A percentile compares a stretch with the other conserved stretches of the same genome.
phyloP scores from a whole-genome alignment of 1,140 invertebrate genomes.

The Venturia canescens region DNA sequence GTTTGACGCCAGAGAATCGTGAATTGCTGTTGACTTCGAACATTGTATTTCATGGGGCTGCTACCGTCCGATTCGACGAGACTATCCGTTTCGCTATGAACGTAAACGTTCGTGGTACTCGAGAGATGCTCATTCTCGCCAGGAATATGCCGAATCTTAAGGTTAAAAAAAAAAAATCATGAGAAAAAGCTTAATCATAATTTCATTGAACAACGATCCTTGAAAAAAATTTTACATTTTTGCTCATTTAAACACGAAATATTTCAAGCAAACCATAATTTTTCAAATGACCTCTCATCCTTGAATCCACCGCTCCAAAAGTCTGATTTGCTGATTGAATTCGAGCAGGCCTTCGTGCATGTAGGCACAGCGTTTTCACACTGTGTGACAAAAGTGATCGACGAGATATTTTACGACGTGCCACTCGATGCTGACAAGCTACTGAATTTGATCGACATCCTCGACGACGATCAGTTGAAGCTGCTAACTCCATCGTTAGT shows the following conservation, averaged over 20 bases:
- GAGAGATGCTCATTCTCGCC: constrained; percentile 79
- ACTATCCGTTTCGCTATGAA: constrained; percentile 81
- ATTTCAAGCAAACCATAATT: not conserved
- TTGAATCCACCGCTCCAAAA: too few species aligned
- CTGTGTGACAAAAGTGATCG: constrained; percentile 79
- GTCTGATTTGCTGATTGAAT: too few species aligned
- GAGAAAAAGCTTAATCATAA: too few species aligned
- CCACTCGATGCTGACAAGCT: constrained; percentile 74
- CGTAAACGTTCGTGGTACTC: constrained; percentile 81
- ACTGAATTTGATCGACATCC: constrained; percentile 69
- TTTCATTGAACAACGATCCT: too few species aligned
- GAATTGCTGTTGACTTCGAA: constrained; percentile 75
- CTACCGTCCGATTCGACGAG: constrained; percentile 94
- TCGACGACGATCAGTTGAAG: constrained; percentile 70
- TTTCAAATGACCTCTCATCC: too few species aligned
- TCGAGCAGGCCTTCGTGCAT: constrained; percentile 67
- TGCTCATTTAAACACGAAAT: too few species aligned
- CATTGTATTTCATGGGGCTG: constrained; percentile 92
- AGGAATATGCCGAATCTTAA: constrained; percentile 83
- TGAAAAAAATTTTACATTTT: too few species aligned
- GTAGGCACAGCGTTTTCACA: constrained; percentile 85
- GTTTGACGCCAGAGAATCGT: constrained; percentile 77
- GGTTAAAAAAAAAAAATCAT: constrained; percentile 66
- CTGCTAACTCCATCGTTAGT: constrained; percentile 73
- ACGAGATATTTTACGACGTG: constrained; percentile 79